Conservation (phyloP, 2,797 vertebrate species). For the Cirrhinus mrigala region DNA sequence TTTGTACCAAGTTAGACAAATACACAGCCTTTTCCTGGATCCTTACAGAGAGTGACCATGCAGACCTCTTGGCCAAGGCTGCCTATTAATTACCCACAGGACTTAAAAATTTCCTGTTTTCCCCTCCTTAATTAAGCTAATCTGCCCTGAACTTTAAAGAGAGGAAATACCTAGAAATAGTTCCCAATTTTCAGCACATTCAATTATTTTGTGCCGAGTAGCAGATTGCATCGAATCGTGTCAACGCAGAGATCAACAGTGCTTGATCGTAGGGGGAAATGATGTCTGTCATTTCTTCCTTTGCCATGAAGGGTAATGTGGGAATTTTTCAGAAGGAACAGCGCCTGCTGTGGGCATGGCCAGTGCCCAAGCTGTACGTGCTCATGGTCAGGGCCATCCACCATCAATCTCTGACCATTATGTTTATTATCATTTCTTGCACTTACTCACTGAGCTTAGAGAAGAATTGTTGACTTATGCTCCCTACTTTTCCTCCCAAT, state of each 20-base stretch:
- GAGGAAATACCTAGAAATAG: conserved; percentile 84
- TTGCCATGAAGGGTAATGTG: conserved; percentile 77
- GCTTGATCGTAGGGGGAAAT: conserved; percentile 83
- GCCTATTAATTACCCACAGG: conserved; percentile 85
- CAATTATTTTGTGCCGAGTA: conserved; percentile 73
- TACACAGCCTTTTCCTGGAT: conserved; percentile 69
- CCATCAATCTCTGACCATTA: conserved; percentile 71
- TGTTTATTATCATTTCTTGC: conserved; percentile 79
- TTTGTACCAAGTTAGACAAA: conserved; percentile 19
- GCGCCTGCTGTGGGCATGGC: conserved; percentile 66
- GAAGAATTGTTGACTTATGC: conserved; percentile 71
- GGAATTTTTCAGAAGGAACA: conserved; percentile 74
- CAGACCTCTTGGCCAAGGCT: conserved; percentile 76
- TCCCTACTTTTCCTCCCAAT: conserved; percentile 72
- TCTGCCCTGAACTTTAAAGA: conserved; percentile 74
- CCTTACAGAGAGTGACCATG: conserved; percentile 70
- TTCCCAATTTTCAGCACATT: conserved; percentile 80
- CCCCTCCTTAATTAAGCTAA: conserved; percentile 83
- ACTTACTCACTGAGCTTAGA: conserved; percentile 68
- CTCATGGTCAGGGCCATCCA: conserved; percentile 72
- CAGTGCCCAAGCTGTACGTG: conserved; percentile 59
- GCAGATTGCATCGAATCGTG: conserved; percentile 79
- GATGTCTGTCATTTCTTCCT: conserved; percentile 85
- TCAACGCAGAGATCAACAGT: conserved; percentile 78
- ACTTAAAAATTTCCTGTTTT: conserved; percentile 88